These are phyloP conservation scores for Hydrotaea cyrtoneurina DNA, from an alignment of 2,888 invertebrate genomes.

Conservation along the genomic window DNA sequence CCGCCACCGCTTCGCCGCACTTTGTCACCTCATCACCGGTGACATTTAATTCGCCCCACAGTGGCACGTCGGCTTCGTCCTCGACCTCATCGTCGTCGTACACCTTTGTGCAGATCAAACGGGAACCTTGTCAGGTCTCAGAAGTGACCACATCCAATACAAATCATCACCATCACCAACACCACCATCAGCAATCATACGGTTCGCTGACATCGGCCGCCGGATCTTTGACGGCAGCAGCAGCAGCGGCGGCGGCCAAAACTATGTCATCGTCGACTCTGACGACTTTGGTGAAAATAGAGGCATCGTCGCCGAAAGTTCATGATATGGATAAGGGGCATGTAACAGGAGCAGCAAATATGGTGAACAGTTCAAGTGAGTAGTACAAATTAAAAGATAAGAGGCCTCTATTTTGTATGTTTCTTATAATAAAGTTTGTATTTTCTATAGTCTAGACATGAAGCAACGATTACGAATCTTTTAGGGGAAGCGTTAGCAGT, in stretches of 20 bases:
- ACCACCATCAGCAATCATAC: slow-evolving; percentile 68
- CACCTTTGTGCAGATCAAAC: slow-evolving; percentile 79
- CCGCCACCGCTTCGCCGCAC: slow-evolving; percentile 68
- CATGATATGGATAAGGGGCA: slow-evolving; percentile 75
- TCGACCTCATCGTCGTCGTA: slow-evolving; percentile 70
- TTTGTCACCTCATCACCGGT: slow-evolving; percentile 71
- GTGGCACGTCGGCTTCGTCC: slow-evolving; percentile 45
- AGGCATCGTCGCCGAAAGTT: slow-evolving; percentile 79
- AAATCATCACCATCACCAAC: slow-evolving; percentile 73
- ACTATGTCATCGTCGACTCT: slow-evolving; percentile 78
- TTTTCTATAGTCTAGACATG: too few relatives aligned
- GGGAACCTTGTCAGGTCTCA: slow-evolving; percentile 81
- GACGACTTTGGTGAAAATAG: slow-evolving; percentile 80
- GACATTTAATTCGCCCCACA: slow-evolving; percentile 55
- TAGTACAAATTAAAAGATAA: neutral
- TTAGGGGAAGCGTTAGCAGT: too few relatives aligned
- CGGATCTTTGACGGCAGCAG: slow-evolving; percentile 65
- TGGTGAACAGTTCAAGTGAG: slow-evolving; percentile 64
- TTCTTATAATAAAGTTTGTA: too few relatives aligned
- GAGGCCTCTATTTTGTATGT: too few relatives aligned
- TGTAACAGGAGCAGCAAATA: slow-evolving; percentile 72
- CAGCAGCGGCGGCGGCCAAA: slow-evolving; percentile 74
- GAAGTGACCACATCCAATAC: slow-evolving; percentile 80
- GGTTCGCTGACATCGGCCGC: slow-evolving; percentile 43
- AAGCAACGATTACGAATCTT: too few relatives aligned